Percentiles rank a stretch among this genome's conserved stretches.
phyloP scores from a whole-genome alignment of 2,888 invertebrate species.

The Chloroclysta siterata region DNA sequence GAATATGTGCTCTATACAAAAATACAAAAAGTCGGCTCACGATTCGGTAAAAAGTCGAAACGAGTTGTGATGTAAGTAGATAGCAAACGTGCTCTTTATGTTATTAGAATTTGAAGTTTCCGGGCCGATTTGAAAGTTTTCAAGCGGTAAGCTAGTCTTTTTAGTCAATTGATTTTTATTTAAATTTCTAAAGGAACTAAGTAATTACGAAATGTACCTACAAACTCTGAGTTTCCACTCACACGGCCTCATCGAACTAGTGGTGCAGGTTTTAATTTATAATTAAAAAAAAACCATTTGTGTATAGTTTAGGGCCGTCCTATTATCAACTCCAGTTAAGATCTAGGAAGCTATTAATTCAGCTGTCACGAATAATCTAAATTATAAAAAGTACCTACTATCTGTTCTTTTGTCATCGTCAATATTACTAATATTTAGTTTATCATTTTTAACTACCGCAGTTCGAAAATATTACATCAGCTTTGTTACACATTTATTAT shows the following conservation, averaged over 20 bases:
- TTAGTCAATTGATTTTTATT: constrained; percentile 55
- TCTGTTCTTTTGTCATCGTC: too few species aligned
- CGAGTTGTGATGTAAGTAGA: constrained; percentile 75
- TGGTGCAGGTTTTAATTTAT: constrained; percentile 8
- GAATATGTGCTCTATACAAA: constrained; percentile 79
- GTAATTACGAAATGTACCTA: constrained; percentile 37
- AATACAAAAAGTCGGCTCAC: constrained; percentile 76
- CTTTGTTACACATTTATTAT: constrained; percentile 13
- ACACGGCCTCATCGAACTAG: constrained; percentile 13
- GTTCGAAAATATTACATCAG: background rate
- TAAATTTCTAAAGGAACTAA: constrained; percentile 47
- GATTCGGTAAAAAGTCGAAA: constrained; percentile 77
- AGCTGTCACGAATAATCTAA: too few species aligned
- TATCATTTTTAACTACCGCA: too few species aligned
- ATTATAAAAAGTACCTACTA: too few species aligned
- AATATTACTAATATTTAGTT: too few species aligned
- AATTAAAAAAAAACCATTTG: background rate
- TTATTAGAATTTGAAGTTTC: constrained; percentile 78
- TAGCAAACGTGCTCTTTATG: constrained; percentile 81
- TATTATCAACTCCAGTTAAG: background rate
- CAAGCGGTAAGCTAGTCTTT: constrained; percentile 48
- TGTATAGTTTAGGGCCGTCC: background rate
- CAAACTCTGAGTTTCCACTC: constrained; percentile 34
- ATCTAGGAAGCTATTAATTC: too few species aligned
- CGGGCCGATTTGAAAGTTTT: constrained; percentile 75